phyloP scores from a whole-genome alignment of 2,888 invertebrate species.

The Caenorhabditis uteleia region DNA sequence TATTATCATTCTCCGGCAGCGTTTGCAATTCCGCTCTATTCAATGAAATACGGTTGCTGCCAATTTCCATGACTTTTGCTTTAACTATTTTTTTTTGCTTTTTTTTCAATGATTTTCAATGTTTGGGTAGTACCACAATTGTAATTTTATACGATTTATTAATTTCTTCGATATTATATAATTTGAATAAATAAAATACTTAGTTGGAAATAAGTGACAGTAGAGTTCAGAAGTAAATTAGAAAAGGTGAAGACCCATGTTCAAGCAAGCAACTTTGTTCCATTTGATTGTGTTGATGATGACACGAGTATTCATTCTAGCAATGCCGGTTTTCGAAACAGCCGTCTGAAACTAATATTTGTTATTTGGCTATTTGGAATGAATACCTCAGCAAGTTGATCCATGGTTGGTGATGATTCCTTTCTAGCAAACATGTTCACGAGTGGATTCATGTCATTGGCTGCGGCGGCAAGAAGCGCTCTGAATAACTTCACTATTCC shows the following conservation, averaged over 20 bases:
- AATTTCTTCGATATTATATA: too few relatives aligned
- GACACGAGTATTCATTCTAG: constrained; percentile 63
- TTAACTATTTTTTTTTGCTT: too few relatives aligned
- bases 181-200: too few relatives aligned
- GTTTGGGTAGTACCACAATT: too few relatives aligned
- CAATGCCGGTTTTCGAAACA: constrained; percentile 30
- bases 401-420: constrained; percentile 19
- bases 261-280: constrained; percentile 56
- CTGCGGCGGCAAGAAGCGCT: constrained; percentile 39
- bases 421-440: constrained; percentile 38
- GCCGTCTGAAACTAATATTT: constrained; percentile 14
- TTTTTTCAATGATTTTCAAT: too few relatives aligned
- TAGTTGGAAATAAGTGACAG: too few relatives aligned
- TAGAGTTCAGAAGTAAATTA: too few relatives aligned
- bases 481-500: constrained; percentile 35
- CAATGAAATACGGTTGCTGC: too few relatives aligned
- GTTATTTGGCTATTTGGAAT: not conserved
- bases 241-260: constrained; percentile 64
- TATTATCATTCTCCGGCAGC: too few relatives aligned
- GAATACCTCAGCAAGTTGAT: constrained; percentile 27
- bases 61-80: too few relatives aligned
- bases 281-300: constrained; percentile 60
- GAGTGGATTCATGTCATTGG: constrained; percentile 32
- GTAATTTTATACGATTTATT: too few relatives aligned
- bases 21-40: too few relatives aligned